These are phyloP conservation scores for Vanacampus margaritifer DNA, from an alignment of 2,113 vertebrate species.

Conservation along the genomic window DNA sequence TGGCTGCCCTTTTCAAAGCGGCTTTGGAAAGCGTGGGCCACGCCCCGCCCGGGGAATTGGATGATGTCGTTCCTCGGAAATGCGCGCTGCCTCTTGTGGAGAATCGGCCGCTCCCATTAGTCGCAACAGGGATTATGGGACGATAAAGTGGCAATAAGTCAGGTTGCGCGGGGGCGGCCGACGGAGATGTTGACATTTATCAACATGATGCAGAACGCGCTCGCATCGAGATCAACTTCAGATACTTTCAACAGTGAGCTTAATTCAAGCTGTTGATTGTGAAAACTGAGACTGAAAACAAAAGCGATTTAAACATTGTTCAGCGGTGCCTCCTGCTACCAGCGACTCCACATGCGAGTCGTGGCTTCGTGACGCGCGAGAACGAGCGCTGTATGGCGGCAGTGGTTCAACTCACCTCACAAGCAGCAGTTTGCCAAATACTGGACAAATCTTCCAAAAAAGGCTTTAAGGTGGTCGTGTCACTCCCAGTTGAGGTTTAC, in stretches of 20 bases:
- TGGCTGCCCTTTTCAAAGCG: constrained; percentile 61
- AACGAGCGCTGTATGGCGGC: no score
- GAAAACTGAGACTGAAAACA: no score
- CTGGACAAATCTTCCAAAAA: no score
- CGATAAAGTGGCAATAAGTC: constrained; percentile 46
- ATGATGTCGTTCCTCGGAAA: constrained; percentile 48
- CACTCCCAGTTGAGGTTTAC: no score
- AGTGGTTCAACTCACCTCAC: no score
- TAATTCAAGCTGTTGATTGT: not conserved
- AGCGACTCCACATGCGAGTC: no score
- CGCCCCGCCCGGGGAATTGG: constrained; percentile 56
- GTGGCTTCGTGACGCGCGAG: no score
- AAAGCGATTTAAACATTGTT: no score
- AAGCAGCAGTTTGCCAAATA: no score
- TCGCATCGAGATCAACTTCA: not conserved
- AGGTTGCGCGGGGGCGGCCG: constrained; percentile 14
- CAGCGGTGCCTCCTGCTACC: no score
- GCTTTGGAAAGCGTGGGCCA: constrained; percentile 49
- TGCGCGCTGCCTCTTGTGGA: constrained; percentile 36
- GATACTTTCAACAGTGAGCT: not conserved
- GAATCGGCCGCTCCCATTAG: constrained; percentile 39
- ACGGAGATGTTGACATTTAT: constrained; percentile 14
- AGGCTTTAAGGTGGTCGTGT: no score
- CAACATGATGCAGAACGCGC: not conserved
- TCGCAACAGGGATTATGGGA: constrained; percentile 60